Conservation (phyloP, 2,888 invertebrate species). For the Gari tellinella region DNA sequence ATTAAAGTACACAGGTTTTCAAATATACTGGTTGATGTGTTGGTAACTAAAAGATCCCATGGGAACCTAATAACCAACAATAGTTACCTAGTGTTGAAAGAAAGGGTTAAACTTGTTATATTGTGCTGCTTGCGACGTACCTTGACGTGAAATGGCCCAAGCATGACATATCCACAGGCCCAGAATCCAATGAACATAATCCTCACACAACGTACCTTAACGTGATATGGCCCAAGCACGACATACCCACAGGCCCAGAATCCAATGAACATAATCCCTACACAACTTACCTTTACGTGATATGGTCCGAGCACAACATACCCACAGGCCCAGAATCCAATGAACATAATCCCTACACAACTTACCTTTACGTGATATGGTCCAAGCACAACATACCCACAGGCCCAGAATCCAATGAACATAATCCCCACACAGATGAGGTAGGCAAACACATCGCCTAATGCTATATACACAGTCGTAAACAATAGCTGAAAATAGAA, state of each 20-base stretch:
- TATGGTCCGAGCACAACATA: conserved; percentile 43
- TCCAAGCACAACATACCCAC: conserved; percentile 42
- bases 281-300: conserved; percentile 48
- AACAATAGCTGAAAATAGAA: conserved; percentile 47
- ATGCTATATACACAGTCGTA: conserved; percentile 37
- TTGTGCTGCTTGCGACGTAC: no score
- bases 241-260: conserved; percentile 40
- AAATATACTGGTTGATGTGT: no score
- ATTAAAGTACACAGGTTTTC: no score
- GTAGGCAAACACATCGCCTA: conserved; percentile 40
- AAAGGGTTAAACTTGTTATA: no score
- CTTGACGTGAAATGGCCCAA: conserved; percentile 45
- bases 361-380: conserved; percentile 48
- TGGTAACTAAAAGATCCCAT: no score
- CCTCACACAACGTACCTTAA: conserved; percentile 44
- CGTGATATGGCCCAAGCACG: conserved; percentile 38
- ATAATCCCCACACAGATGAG: conserved; percentile 30
- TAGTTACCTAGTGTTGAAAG: no score
- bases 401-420: conserved; percentile 29
- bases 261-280: conserved; percentile 27
- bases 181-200: conserved; percentile 37
- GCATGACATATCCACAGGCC: conserved; percentile 35
- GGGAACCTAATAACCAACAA: no score
- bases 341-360: conserved; percentile 33
- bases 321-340: conserved; percentile 35